phyloP scores from a whole-genome alignment of 2,888 invertebrate genomes.

The Cryptocheilus praepositus region DNA sequence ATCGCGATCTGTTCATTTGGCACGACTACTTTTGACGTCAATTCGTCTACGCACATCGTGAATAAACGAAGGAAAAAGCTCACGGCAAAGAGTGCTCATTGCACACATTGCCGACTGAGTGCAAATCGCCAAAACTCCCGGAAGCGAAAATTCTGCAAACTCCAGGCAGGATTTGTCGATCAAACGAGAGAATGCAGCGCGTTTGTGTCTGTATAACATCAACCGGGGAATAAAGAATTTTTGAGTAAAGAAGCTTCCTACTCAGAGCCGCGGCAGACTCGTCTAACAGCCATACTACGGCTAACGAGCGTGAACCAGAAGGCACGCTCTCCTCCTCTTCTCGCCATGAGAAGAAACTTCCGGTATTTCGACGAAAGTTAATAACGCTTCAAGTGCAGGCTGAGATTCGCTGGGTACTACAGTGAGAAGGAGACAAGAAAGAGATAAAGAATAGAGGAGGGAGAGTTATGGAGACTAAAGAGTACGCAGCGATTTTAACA shows the following conservation, averaged over 20 bases:
- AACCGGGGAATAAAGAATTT: constrained; percentile 8
- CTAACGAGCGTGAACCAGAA: constrained; percentile 28
- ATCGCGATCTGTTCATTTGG: too few relatives aligned
- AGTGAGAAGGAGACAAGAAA: too few relatives aligned
- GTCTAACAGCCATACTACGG: constrained; percentile 14
- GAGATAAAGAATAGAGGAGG: not conserved
- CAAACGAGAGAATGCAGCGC: too few relatives aligned
- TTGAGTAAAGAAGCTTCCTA: constrained; percentile 27
- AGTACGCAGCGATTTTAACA: constrained; percentile 15
- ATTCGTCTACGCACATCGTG: too few relatives aligned
- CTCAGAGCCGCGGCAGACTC: constrained; percentile 5
- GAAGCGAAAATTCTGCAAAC: too few relatives aligned
- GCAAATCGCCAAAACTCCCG: too few relatives aligned
- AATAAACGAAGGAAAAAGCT: too few relatives aligned
- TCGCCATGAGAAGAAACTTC: constrained; percentile 14
- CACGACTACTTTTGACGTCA: too few relatives aligned
- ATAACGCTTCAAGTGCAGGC: constrained; percentile 23
- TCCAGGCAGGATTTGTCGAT: too few relatives aligned
- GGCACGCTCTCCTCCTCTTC: constrained; percentile 19
- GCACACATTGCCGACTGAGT: too few relatives aligned
- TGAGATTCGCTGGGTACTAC: not conserved
- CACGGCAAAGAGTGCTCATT: too few relatives aligned
- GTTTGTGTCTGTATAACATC: too few relatives aligned
- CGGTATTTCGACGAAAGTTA: constrained; percentile 25
- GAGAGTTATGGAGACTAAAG: not conserved